A percentile compares a stretch with the other conserved stretches of the same genome.
phyloP scores from a whole-genome alignment of 2,113 vertebrate genomes.

The Scomber japonicus region DNA sequence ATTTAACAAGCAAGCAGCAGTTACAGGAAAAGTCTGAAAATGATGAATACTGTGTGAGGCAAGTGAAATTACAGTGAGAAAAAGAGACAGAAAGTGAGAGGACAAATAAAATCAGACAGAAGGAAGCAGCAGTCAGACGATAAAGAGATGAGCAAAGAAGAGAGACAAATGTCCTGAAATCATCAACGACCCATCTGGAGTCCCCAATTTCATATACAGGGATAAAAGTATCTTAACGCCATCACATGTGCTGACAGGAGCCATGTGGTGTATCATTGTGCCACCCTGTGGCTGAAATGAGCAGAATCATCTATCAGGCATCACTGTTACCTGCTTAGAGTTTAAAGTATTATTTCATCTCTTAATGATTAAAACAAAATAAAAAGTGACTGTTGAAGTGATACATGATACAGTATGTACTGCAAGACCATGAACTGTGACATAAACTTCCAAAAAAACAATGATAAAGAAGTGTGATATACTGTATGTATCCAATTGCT shows the following conservation, averaged over 20 bases:
- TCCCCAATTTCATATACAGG: background rate
- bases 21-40: background rate
- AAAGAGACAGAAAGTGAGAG: background rate
- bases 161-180: background rate
- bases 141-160: background rate
- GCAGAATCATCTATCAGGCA: background rate
- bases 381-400: background rate
- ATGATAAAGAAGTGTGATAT: no score
- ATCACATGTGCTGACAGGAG: background rate
- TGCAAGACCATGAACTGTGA: no score
- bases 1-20: background rate
- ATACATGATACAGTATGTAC: no score
- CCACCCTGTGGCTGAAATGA: constrained; percentile 63
- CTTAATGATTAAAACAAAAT: background rate
- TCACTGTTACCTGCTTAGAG: no score
- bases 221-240: background rate
- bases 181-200: constrained; percentile 19
- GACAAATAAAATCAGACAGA: background rate
- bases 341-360: background rate
- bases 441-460: no score
- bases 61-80: background rate
- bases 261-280: background rate
- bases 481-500: no score
- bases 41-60: background rate
- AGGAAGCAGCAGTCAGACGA: background rate